phyloP scores from a whole-genome alignment of 2,113 vertebrate genomes.

The Camelus dromedarius region DNA sequence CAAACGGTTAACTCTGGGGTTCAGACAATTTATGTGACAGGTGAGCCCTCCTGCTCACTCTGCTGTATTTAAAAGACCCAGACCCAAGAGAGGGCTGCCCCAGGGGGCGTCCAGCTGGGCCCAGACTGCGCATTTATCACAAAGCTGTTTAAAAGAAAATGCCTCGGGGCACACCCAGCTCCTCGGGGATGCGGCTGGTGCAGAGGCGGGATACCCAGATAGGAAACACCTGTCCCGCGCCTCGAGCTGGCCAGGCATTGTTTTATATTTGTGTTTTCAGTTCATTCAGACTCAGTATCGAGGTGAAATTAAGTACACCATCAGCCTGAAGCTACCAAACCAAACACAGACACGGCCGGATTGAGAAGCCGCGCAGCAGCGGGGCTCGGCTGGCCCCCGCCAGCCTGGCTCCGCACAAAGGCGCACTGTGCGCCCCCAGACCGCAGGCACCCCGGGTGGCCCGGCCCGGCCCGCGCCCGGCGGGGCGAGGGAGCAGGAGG shows the following conservation, averaged over 20 bases:
- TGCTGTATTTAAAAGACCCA: not conserved
- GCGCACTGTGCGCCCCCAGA: not conserved
- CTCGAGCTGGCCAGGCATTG: not conserved
- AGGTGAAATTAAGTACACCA: not conserved
- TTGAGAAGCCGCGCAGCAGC: not conserved
- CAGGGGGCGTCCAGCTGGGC: not conserved
- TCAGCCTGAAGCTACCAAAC: slow-evolving; percentile 28
- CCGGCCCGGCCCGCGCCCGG: not conserved
- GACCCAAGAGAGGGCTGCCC: not conserved
- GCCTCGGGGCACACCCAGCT: not conserved
- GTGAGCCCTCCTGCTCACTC: not conserved
- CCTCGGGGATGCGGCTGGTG: not conserved
- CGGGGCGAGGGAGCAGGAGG: accelerated
- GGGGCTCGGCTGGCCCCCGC: slow-evolving; percentile 36
- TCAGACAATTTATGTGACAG: not conserved
- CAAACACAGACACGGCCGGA: not conserved
- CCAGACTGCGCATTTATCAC: not conserved
- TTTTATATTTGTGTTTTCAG: not conserved
- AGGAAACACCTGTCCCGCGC: slow-evolving; percentile 70
- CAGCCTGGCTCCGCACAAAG: slow-evolving; percentile 53
- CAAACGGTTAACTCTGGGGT: not conserved
- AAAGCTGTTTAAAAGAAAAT: not conserved
- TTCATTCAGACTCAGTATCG: accelerated
- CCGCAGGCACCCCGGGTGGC: slow-evolving; percentile 48
- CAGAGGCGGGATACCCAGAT: not conserved